phyloP scores from a whole-genome alignment of 2,113 vertebrate genomes.

The Mirounga angustirostris region DNA sequence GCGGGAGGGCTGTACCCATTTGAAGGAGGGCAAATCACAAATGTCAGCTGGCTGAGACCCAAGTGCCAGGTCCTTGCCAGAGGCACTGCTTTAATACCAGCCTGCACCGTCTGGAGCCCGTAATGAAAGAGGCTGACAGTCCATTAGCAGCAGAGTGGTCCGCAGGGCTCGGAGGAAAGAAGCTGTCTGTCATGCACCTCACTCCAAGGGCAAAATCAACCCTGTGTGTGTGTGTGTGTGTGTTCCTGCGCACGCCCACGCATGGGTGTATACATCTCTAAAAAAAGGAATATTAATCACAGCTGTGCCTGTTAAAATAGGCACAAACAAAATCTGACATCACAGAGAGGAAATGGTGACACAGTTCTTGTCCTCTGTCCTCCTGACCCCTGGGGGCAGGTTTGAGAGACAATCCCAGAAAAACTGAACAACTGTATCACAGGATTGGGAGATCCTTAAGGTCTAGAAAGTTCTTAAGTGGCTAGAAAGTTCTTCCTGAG shows the following conservation, averaged over 20 bases:
- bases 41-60: conserved; percentile 54
- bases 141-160: conserved; percentile 39
- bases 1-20: background rate
- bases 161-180: background rate
- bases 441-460: background rate
- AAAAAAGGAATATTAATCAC: background rate
- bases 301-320: background rate
- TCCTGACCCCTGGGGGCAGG: background rate
- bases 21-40: conserved; percentile 53
- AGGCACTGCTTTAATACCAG: conserved; percentile 11
- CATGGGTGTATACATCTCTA: background rate
- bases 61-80: conserved; percentile 52
- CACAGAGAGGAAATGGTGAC: background rate
- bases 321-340: background rate
- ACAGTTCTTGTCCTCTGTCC: background rate
- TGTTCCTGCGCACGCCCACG: background rate
- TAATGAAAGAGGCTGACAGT: conserved; percentile 54
- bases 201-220: conserved; percentile 38
- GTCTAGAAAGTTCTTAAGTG: background rate
- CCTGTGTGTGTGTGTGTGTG: background rate
- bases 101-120: background rate
- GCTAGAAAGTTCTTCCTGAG: background rate
- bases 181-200: conserved; percentile 45
- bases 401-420: background rate
- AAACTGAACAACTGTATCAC: background rate